Evolutionary conservation across 2,113 vertebrate genomes (phyloP).

Genomic region (Mus spicilegus): DNA sequence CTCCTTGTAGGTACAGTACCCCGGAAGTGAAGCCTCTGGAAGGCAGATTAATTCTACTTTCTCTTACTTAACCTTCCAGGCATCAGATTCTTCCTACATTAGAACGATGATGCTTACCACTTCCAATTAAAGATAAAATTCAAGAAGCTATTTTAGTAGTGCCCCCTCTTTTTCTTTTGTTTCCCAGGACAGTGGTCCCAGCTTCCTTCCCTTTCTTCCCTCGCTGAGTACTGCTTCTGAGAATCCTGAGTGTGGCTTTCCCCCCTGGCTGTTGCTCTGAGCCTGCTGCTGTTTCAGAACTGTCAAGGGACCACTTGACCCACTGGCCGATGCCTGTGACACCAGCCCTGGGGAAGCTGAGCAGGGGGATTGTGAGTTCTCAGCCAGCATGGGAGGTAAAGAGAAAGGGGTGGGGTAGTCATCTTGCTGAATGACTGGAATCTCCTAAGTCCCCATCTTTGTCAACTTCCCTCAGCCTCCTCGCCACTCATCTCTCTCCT

Average conservation of each 20-base stretch:
- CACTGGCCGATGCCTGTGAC: background rate
- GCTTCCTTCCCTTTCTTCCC: background rate
- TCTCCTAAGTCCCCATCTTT: background rate
- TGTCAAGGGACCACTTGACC: background rate
- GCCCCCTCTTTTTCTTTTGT: constrained; percentile 33
- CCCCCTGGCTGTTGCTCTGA: background rate
- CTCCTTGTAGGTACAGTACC: background rate
- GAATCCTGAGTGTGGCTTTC: background rate
- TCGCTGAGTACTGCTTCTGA: background rate
- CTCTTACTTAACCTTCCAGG: background rate
- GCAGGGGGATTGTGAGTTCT: background rate
- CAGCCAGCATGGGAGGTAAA: background rate
- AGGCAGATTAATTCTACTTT: background rate
- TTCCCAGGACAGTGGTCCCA: background rate
- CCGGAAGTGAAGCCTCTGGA: background rate
- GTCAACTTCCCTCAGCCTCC: background rate
- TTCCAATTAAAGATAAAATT: constrained; percentile 14
- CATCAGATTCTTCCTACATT: background rate
- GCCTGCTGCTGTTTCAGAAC: background rate
- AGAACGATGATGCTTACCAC: constrained; percentile 2
- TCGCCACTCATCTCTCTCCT: too few relatives aligned
- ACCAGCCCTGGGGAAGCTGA: background rate
- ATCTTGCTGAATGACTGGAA: background rate
- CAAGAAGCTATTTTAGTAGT: background rate
- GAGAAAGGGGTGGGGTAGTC: background rate